These are phyloP conservation scores for Chamaetylas fuelleborni DNA, from an alignment of 2,113 vertebrate species.

Conservation along the genomic window DNA sequence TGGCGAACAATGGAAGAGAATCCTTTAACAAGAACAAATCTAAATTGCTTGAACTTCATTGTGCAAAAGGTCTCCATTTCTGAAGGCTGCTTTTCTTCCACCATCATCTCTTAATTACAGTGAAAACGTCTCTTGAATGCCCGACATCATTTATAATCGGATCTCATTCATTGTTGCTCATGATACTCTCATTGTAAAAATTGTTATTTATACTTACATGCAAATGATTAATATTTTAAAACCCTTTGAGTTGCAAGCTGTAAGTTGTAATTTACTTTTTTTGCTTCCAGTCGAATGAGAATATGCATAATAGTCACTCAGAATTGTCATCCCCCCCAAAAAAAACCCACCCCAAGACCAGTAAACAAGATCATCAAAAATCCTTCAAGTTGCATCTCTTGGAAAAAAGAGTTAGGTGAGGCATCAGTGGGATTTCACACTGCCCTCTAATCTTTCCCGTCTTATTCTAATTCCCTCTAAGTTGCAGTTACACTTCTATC, in stretches of 20 bases:
- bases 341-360: background rate
- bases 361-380: background rate
- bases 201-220: background rate
- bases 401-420: background rate
- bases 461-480: background rate
- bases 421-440: background rate
- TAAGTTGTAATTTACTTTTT: background rate
- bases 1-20: background rate
- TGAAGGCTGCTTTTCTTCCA: background rate
- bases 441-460: background rate
- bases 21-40: background rate
- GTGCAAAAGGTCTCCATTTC: background rate
- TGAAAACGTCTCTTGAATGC: background rate
- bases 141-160: background rate
- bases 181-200: background rate
- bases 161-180: background rate
- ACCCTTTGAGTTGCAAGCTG: background rate
- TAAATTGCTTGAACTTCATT: conserved; percentile 11
- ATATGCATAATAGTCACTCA: background rate
- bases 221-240: background rate
- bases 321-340: background rate
- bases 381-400: background rate
- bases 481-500: background rate
- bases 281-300: background rate
- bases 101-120: conserved; percentile 6